Evolutionary conservation across 2,888 invertebrate species (phyloP), one percentile per base, ranked within the genome.

Genomic region (Lymantria dispar): DNA sequence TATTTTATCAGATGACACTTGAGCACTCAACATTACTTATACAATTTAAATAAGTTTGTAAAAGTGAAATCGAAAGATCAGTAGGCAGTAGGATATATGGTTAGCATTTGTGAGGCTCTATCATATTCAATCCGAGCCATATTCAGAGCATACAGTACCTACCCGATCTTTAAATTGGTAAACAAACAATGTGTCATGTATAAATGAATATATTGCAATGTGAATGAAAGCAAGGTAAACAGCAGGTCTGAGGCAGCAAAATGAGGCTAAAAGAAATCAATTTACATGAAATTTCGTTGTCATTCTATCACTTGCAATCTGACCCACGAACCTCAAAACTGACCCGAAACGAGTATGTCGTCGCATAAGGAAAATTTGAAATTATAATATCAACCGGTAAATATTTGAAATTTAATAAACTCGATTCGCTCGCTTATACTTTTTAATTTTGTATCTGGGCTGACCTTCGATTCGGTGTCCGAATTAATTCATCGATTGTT

Each of bases 321-420:
- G 45, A 40, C 43, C 44, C 47, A 15, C 43, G 41, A 38, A 10
- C 31, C 33, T 47, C 22, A 22, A 22, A 49, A 57, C 54, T 62
- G 62, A 64, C 60, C 62, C 46, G 51, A 46, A 42, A 44, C 55
- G 60, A 56, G 53, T 64, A 53, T 55, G 64, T 60, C 51, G 52
- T 58, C 47, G 47, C 56, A 56, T 55, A 62, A 43, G 45, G 15
- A 53, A 72, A 83, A 90, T 90, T 87, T 89, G 75, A 89, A 90
- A 89, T 89, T 88, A 79, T 87, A 90, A 89, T 88, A 76, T 64
- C 71, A 68, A 69, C 76, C 78, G 71, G 80, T 82, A 66, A 83
- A 86, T 85, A 90, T 90, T 87, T 88, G 87, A 90, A 89, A 89
- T 88, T 87, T 87, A 87, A 87, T 87, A 87, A 84, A 83, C 75